Evolutionary conservation across 30 jellyfish, hydroid and myxozoan genomes (phyloP), one percentile per base, ranked within the genome.

Genomic region (Haliclystus octoradiatus): DNA sequence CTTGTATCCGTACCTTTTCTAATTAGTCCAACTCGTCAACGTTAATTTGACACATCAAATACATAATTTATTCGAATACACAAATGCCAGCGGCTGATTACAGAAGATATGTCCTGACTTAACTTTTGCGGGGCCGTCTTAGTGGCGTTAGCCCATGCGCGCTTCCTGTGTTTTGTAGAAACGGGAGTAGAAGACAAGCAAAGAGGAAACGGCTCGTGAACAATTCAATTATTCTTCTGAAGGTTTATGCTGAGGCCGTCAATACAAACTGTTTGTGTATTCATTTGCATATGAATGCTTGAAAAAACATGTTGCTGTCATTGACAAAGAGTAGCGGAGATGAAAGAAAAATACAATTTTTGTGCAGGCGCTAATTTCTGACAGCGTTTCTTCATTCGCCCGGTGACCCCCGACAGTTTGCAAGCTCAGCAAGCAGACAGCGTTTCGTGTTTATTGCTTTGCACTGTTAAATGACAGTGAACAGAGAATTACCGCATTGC

Each of bases 171-270:
- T 70, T 65, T 80, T 80, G 94, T 80, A 29, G 63, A 33, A 52
- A 34, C 64, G 94, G 63, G 75, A 1, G 0, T 24, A 12, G 85
- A 72, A 68, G 60, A 80, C 63, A 71, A 67, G 78, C 40, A 2
- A 49, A 28, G 73, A 80, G 94, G 94, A 80, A 80, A 71, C 85
- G 94, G 83, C 83, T 71, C 81, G 26, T 50, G 68, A 75, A 19
- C 94, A 80, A 80, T 71, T 80, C 80, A 80, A 80, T 80, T 62
- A 72, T 40, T 40, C 9, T 5, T 9, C 57, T 40, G 57, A 19
- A 19, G 57, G 57, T 9, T 40, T 40, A 40, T 40, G 57, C 14
- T 40, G 57, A 40, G 57, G 57, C 57, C 14, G 57, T 40, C 57
- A 19, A 40, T 40, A 40, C 9, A 5, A 40, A 40, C 14, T 40